A percentile compares a stretch with the other conserved stretches of the same genome.
Evolutionary conservation across 2,888 invertebrate species (phyloP).

Genomic region (Hydriomena furcata): DNA sequence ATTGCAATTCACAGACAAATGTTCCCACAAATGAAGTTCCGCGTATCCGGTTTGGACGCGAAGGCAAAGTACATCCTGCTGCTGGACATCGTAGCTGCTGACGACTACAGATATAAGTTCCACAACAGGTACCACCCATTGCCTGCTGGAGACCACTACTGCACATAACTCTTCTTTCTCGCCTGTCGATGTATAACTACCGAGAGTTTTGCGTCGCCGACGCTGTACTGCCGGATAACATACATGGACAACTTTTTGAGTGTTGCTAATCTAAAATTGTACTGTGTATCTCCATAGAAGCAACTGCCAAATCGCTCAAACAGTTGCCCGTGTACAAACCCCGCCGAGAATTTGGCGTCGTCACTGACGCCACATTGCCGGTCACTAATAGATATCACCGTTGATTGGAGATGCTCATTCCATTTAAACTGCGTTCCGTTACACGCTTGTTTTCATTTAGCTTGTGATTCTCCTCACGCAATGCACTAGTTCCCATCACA

Average conservation of each 20-base stretch:
- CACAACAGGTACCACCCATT: slow-evolving; percentile 91
- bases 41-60: slow-evolving; percentile 98
- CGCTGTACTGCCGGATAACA: slow-evolving; percentile 23
- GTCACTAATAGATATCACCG: slow-evolving; percentile 58
- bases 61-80: slow-evolving; percentile 99
- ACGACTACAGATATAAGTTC: slow-evolving; percentile 99
- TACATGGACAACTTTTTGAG: slow-evolving; percentile 16
- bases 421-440: slow-evolving; percentile 59
- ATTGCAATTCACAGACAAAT: slow-evolving; percentile 93
- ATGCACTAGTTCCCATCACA: slow-evolving; percentile 75
- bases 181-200: slow-evolving; percentile 47
- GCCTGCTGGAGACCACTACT: slow-evolving; percentile 53
- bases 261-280: too few relatives aligned
- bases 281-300: background rate
- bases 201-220: slow-evolving; percentile 30
- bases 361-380: slow-evolving; percentile 31
- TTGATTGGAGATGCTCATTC: slow-evolving; percentile 71
- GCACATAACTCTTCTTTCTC: slow-evolving; percentile 42
- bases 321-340: slow-evolving; percentile 2
- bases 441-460: slow-evolving; percentile 73
- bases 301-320: slow-evolving; percentile 1
- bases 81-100: slow-evolving; percentile 99
- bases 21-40: slow-evolving; percentile 99
- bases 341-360: slow-evolving; percentile 26
- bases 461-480: slow-evolving; percentile 78